A percentile compares a stretch with the other conserved stretches of the same genome.
phyloP scores from a whole-genome alignment of 1,140 invertebrate genomes.

The Atta cephalotes region DNA sequence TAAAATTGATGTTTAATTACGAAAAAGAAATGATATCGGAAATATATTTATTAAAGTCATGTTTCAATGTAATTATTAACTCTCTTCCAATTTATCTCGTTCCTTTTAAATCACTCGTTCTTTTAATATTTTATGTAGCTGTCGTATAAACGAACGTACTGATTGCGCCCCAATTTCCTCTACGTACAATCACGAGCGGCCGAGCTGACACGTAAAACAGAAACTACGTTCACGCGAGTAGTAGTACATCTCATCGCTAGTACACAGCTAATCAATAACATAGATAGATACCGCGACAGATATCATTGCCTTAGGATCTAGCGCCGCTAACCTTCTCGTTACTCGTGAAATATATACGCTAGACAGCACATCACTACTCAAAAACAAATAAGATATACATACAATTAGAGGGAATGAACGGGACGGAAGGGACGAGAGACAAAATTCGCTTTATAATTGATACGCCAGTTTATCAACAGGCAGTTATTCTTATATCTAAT shows the following conservation, averaged over 20 bases:
- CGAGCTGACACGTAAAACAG: slow-evolving; percentile 58
- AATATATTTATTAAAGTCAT: neutral
- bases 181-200: slow-evolving; percentile 55
- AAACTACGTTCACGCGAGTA: slow-evolving; percentile 47
- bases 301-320: slow-evolving; percentile 59
- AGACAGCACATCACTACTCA: slow-evolving; percentile 53
- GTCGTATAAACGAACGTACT: slow-evolving; percentile 13
- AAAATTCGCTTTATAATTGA: slow-evolving; percentile 23
- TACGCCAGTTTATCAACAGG: slow-evolving; percentile 13
- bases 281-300: slow-evolving; percentile 61
- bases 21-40: neutral
- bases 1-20: neutral
- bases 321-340: slow-evolving; percentile 56
- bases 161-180: slow-evolving; percentile 35
- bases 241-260: slow-evolving; percentile 52
- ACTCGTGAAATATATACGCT: slow-evolving; percentile 51
- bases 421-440: neutral
- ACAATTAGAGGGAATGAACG: neutral
- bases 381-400: slow-evolving; percentile 22
- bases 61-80: neutral
- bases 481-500: slow-evolving; percentile 34
- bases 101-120: slow-evolving; percentile 19
- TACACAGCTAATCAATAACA: slow-evolving; percentile 60
- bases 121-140: neutral
- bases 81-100: neutral